phyloP scores from a whole-genome alignment of 2,113 vertebrate genomes.

The Erythrocebus patas region DNA sequence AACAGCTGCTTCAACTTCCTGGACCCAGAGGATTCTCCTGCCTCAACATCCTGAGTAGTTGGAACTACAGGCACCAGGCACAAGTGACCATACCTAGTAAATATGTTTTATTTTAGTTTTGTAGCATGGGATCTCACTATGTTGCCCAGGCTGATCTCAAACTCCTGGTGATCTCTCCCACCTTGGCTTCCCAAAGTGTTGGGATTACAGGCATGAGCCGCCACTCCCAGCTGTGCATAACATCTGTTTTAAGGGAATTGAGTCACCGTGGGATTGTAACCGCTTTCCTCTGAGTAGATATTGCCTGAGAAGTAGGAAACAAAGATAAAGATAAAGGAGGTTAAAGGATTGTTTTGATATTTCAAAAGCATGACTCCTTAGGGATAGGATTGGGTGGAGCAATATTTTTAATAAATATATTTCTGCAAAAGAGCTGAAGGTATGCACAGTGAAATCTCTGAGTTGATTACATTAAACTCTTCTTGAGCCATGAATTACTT shows the following conservation, averaged over 20 bases:
- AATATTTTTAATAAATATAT: background rate
- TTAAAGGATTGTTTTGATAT: slow-evolving; percentile 26
- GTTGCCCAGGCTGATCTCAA: background rate
- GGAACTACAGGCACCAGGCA: background rate
- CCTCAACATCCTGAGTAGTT: background rate
- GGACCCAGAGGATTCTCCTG: background rate
- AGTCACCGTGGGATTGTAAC: background rate
- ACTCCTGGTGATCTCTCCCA: background rate
- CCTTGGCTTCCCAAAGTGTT: background rate
- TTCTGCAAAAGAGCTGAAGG: background rate
- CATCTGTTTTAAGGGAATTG: background rate
- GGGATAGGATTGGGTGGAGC: background rate
- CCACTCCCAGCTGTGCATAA: background rate
- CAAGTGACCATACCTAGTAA: background rate
- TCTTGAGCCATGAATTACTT: background rate
- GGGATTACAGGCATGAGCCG: background rate
- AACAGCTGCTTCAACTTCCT: background rate
- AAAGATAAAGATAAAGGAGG: background rate
- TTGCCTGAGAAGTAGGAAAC: background rate
- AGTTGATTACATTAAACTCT: slow-evolving; percentile 18
- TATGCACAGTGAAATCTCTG: slow-evolving; percentile 23
- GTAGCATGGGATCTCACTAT: background rate
- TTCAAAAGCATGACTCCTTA: slow-evolving; percentile 7
- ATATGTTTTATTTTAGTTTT: background rate
- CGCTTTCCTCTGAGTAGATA: background rate